Evolutionary conservation across 2,888 invertebrate species (phyloP).

Genomic region (Caenorhabditis drosophilae): DNA sequence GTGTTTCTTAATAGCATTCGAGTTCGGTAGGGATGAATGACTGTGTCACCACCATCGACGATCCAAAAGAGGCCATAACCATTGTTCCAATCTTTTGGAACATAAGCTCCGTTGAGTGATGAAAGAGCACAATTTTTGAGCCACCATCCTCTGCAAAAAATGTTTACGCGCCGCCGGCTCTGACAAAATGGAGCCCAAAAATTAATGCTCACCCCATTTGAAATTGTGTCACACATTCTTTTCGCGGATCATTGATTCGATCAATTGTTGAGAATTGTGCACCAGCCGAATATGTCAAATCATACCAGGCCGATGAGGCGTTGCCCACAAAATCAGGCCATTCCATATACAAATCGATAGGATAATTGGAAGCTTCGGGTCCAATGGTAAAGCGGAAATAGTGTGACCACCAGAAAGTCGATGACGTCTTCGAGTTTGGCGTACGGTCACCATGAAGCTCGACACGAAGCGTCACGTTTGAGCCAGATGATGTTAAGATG

Average conservation of each 20-base stretch:
- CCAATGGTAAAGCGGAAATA: constrained; percentile 35
- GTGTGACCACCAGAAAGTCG: constrained; percentile 46
- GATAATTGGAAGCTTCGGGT: constrained; percentile 30
- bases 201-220: constrained; percentile 51
- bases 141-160: constrained; percentile 61
- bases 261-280: constrained; percentile 59
- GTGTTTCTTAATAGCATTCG: constrained; percentile 45
- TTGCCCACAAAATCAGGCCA: constrained; percentile 50
- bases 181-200: background rate
- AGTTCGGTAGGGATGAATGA: constrained; percentile 52
- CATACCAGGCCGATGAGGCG: constrained; percentile 57
- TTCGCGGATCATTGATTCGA: constrained; percentile 53
- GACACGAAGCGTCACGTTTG: constrained; percentile 44
- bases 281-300: constrained; percentile 52
- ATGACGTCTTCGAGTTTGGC: constrained; percentile 38
- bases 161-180: too few species aligned
- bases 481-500: constrained; percentile 26
- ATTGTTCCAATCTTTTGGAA: constrained; percentile 48
- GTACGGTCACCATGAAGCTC: constrained; percentile 59
- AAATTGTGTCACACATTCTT: constrained; percentile 51
- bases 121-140: constrained; percentile 56
- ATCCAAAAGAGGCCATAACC: constrained; percentile 61
- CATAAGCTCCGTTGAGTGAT: constrained; percentile 59
- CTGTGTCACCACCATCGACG: constrained; percentile 42
- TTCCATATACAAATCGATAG: constrained; percentile 21